Conservation (phyloP, 2,888 invertebrate species). For the Lacanobia wlatinum region DNA sequence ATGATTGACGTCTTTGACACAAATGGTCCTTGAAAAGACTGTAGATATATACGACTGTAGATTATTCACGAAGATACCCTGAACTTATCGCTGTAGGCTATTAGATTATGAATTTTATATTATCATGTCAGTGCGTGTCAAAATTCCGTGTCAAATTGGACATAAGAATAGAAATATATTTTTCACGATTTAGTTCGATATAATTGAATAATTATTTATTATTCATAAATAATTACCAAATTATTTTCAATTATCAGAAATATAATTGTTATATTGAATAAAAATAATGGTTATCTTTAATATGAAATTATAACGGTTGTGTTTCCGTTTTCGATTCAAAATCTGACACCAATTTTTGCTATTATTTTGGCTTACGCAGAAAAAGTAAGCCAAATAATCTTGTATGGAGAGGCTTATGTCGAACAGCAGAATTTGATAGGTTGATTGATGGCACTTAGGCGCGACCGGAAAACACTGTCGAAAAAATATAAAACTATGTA, state of each 20-base stretch:
- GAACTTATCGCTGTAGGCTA: conserved; percentile 35
- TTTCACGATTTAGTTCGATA: conserved; percentile 14
- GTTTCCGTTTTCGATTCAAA: too few relatives aligned
- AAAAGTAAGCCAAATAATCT: neutral
- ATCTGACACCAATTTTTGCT: neutral
- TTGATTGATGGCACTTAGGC: conserved; percentile 48
- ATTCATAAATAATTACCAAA: conserved; percentile 22
- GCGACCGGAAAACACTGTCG: conserved; percentile 38
- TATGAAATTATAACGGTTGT: too few relatives aligned
- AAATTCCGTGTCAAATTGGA: conserved; percentile 21
- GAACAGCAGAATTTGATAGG: conserved; percentile 21
- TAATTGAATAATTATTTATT: conserved; percentile 9
- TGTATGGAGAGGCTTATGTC: neutral
- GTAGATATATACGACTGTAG: neutral
- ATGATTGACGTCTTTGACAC: neutral
- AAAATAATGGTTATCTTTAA: too few relatives aligned
- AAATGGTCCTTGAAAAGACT: conserved; percentile 1
- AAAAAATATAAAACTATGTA: conserved; percentile 7
- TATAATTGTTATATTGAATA: neutral
- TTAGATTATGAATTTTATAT: conserved; percentile 60
- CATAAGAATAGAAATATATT: conserved; percentile 13
- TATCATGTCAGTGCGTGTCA: conserved; percentile 18
- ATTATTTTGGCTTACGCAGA: neutral
- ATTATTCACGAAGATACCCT: conserved; percentile 47
- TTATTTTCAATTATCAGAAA: neutral